Base-by-base conservation (phyloP, 2,797 vertebrate genomes). In the Sphenodon punctatus region DNA sequence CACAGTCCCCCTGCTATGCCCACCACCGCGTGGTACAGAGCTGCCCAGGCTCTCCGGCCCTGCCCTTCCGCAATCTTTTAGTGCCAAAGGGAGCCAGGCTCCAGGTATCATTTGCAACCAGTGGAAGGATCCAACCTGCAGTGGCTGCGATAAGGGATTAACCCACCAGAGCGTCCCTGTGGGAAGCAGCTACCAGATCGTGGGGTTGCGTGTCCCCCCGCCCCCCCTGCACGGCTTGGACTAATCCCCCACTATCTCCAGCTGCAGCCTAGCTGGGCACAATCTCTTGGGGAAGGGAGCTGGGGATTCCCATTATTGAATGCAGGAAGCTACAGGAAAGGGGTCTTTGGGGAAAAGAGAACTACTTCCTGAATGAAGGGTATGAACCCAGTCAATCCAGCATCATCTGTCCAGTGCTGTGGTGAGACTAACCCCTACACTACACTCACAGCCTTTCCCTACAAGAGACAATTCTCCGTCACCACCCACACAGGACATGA, bases 141-240 rank as follows among this genome's bases (percentile, higher is more conserved):
- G 32, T 70, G n/a, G 59, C 49, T 39, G 48, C 5, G 67, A 78
- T 78, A 78, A 78, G 76, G 67, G 59, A 70, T 78, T 78, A 64
- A 78, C 67, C 67, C 78, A 67, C 59, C 41, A 58, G 49, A 64
- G 59, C 58, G 46, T 70, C 76, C 67, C 58, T 2, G 12, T n/a
- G 67, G 56, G 67, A 32, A 46, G 41, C n/a, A 25, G 39, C 41
- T 39, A 58, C 51, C 51, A 46, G 51, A 53, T 64, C 58, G 14
- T 59, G 56, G 67, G 23, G 32, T n/a, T 15, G 48, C 48, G 13
- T 39, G n/a, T n/a, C n/a, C n/a, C n/a, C n/a, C n/a, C n/a, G n/a
- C n/a, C n/a, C 42, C 41, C 64, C 25, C 17, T 49, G 15, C 25
- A 7, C 23, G 19, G 41, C 67, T 32, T n/a, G 30, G 41, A 70